These are phyloP conservation scores for Serripes groenlandicus DNA, from an alignment of 2,888 invertebrate genomes.

Conservation along the genomic window DNA sequence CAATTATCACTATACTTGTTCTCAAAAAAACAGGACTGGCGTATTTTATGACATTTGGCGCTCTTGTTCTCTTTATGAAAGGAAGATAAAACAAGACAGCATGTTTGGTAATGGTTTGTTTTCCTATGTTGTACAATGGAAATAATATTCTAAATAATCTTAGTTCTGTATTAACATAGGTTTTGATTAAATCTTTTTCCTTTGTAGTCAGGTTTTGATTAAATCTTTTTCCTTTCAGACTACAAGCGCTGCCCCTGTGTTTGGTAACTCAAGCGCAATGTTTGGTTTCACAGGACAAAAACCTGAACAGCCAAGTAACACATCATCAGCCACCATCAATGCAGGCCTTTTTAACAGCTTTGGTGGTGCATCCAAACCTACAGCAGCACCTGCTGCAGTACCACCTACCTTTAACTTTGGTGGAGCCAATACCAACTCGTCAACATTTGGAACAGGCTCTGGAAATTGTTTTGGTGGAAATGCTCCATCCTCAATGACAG, in stretches of 20 bases:
- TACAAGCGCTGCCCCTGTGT: constrained; percentile 35
- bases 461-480: constrained; percentile 43
- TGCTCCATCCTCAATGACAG: constrained; percentile 48
- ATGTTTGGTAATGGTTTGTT: too few species aligned
- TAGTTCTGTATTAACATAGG: too few species aligned
- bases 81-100: too few species aligned
- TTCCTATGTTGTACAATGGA: too few species aligned
- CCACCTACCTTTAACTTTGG: constrained; percentile 10
- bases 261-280: constrained; percentile 40
- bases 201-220: too few species aligned
- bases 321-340: constrained; percentile 12
- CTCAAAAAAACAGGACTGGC: too few species aligned
- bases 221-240: constrained; percentile 47
- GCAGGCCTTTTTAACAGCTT: constrained; percentile 29
- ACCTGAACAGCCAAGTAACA: constrained; percentile 25
- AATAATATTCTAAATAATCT: too few species aligned
- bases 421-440: constrained; percentile 4
- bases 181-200: too few species aligned
- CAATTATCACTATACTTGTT: too few species aligned
- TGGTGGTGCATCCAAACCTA: constrained; percentile 16
- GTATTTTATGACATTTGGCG: too few species aligned
- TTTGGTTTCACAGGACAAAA: constrained; percentile 57
- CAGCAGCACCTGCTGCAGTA: constrained; percentile 19
- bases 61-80: too few species aligned
- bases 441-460: constrained; percentile 16